phyloP scores from a whole-genome alignment of 2,888 invertebrate species.

The Euproctis similis region DNA sequence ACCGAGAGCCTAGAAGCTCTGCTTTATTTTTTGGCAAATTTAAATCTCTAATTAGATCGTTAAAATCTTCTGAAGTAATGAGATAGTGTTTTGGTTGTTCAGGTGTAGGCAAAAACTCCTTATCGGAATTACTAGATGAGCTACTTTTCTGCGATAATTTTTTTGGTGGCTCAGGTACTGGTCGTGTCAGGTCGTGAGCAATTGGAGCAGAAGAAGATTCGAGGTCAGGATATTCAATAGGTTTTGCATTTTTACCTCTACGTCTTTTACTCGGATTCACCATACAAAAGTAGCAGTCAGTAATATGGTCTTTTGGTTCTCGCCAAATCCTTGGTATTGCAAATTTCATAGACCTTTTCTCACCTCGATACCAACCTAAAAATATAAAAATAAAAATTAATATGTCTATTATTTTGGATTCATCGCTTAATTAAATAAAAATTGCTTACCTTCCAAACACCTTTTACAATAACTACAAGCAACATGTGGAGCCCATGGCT shows the following conservation, averaged over 20 bases:
- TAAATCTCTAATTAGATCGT: slow-evolving; percentile 12
- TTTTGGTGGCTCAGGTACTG: slow-evolving; percentile 17
- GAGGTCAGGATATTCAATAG: slow-evolving; percentile 9
- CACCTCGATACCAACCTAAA: slow-evolving; percentile 2
- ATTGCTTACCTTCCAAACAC: slow-evolving; percentile 6
- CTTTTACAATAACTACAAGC: slow-evolving; percentile 10
- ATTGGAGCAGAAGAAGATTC: slow-evolving; percentile 14
- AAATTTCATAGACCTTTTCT: slow-evolving; percentile 13
- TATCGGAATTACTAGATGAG: slow-evolving; percentile 6
- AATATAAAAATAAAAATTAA: slow-evolving; percentile 1
- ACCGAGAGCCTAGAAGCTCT: slow-evolving; percentile 3
- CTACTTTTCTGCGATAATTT: slow-evolving; percentile 8
- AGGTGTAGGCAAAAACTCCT: slow-evolving; percentile 12
- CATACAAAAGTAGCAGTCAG: slow-evolving; percentile 19
- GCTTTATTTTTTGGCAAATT: slow-evolving; percentile 14
- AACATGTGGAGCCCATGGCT: slow-evolving; percentile 12
- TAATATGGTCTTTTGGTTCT: slow-evolving; percentile 12
- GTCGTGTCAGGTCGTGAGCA: slow-evolving; percentile 10
- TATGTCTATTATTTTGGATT: neutral
- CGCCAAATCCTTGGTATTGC: slow-evolving; percentile 18
- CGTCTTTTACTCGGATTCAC: slow-evolving; percentile 16
- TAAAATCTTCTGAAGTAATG: slow-evolving; percentile 3
- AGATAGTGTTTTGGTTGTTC: slow-evolving; percentile 5
- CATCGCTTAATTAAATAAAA: slow-evolving; percentile 2
- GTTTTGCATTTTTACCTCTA: slow-evolving; percentile 15